phyloP scores from a whole-genome alignment of 2,888 invertebrate genomes.

The Cheilosia impressa region DNA sequence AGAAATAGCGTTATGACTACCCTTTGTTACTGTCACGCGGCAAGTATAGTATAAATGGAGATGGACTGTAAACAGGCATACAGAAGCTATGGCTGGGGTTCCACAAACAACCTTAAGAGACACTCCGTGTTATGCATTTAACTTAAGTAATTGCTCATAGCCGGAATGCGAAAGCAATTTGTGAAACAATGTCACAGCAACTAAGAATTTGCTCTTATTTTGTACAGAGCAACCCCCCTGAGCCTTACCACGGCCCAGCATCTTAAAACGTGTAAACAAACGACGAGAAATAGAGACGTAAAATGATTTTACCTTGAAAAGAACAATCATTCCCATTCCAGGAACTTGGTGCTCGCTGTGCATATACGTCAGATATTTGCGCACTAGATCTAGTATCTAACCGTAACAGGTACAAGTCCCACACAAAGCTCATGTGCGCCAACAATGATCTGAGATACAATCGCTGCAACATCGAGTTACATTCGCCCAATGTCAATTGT shows the following conservation, averaged over 20 bases:
- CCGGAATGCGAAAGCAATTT: background rate
- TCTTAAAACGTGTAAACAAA: background rate
- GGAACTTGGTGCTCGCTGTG: slow-evolving; percentile 34
- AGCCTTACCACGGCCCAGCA: too few species aligned
- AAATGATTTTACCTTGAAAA: slow-evolving; percentile 41
- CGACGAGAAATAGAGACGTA: slow-evolving; percentile 6
- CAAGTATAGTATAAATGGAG: too few species aligned
- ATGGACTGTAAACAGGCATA: too few species aligned
- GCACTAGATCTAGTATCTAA: slow-evolving; percentile 12
- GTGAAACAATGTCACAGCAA: background rate
- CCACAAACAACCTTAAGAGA: too few species aligned
- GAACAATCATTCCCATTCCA: slow-evolving; percentile 17
- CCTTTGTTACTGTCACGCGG: too few species aligned
- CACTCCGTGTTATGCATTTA: too few species aligned
- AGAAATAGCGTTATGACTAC: too few species aligned
- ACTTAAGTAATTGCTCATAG: too few species aligned
- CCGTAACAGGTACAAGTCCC: slow-evolving; percentile 7
- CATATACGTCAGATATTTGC: slow-evolving; percentile 16
- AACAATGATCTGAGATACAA: background rate
- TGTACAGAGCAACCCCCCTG: too few species aligned
- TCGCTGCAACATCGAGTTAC: slow-evolving; percentile 13
- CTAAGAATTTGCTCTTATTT: too few species aligned
- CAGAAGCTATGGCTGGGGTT: too few species aligned
- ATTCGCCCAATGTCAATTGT: slow-evolving; percentile 36
- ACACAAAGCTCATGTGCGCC: background rate